These are phyloP conservation scores for Pomatorhinus ruficollis DNA, from an alignment of 2,113 vertebrate genomes.

Conservation along the genomic window DNA sequence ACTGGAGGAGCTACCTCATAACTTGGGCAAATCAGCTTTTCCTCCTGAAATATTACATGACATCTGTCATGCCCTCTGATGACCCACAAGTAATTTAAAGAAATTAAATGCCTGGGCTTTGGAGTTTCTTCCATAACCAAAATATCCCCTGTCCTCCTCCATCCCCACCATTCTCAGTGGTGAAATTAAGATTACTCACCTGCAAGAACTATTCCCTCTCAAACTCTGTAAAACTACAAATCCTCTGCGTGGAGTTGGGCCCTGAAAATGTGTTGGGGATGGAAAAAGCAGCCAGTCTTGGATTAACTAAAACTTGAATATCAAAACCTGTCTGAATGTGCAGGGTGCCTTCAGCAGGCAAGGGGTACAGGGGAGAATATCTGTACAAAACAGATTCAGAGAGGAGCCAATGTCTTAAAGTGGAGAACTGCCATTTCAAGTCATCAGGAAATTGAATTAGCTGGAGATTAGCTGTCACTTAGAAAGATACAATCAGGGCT, in stretches of 20 bases:
- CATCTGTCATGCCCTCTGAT: background rate
- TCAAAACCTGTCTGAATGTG: background rate
- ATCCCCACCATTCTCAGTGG: background rate
- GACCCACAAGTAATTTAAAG: background rate
- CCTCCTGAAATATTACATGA: background rate
- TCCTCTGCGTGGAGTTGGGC: background rate
- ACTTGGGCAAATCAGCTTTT: background rate
- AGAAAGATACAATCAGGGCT: background rate
- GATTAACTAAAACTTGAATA: background rate
- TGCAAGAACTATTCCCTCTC: background rate
- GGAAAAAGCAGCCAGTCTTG: background rate
- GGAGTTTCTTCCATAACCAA: background rate
- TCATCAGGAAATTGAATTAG: background rate
- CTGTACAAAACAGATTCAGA: background rate
- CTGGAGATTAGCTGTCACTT: background rate
- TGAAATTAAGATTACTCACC: background rate
- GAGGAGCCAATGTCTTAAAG: background rate
- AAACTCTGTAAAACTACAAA: background rate
- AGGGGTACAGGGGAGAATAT: background rate
- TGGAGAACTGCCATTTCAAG: background rate
- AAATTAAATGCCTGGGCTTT: background rate
- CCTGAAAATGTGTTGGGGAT: background rate
- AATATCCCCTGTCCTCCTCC: conserved; percentile 20
- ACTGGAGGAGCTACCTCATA: background rate
- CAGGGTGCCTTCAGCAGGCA: background rate